Evolutionary conservation across 2,888 invertebrate species (phyloP).

Genomic region (Nemurella pictetii): DNA sequence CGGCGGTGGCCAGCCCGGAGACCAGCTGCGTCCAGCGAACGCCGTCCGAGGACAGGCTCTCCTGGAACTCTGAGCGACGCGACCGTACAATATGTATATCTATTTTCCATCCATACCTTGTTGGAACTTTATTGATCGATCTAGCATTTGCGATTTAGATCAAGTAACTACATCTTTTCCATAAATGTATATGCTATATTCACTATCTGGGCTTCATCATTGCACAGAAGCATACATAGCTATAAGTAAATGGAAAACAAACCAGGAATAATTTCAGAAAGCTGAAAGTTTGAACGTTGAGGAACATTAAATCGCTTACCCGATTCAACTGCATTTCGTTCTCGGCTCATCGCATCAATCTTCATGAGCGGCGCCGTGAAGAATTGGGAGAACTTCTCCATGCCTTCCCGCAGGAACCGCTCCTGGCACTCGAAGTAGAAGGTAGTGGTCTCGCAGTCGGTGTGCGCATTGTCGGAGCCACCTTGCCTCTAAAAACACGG

Average conservation of each 20-base stretch:
- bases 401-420: constrained; percentile 70
- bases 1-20: constrained; percentile 65
- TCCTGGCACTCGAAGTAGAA: constrained; percentile 89
- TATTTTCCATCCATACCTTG: too few species aligned
- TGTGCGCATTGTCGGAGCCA: constrained; percentile 84
- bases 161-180: too few species aligned
- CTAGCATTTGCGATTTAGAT: too few species aligned
- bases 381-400: constrained; percentile 88
- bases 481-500: constrained; percentile 67
- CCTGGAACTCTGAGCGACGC: constrained; percentile 71
- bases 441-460: constrained; percentile 83
- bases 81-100: neutral
- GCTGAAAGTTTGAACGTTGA: neutral
- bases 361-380: constrained; percentile 85
- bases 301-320: constrained; percentile 56
- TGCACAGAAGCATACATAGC: too few species aligned
- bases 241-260: too few species aligned
- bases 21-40: constrained; percentile 77
- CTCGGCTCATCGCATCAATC: constrained; percentile 81
- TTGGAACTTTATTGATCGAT: too few species aligned
- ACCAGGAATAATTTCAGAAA: neutral
- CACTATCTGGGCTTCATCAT: too few species aligned
- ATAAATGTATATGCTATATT: too few species aligned
- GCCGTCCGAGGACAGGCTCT: constrained; percentile 73
- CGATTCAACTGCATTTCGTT: constrained; percentile 85